Evolutionary conservation across 2,888 invertebrate species (phyloP), one percentile per base, ranked within the genome.

Genomic region (Venustoraphidia nigricollis): DNA sequence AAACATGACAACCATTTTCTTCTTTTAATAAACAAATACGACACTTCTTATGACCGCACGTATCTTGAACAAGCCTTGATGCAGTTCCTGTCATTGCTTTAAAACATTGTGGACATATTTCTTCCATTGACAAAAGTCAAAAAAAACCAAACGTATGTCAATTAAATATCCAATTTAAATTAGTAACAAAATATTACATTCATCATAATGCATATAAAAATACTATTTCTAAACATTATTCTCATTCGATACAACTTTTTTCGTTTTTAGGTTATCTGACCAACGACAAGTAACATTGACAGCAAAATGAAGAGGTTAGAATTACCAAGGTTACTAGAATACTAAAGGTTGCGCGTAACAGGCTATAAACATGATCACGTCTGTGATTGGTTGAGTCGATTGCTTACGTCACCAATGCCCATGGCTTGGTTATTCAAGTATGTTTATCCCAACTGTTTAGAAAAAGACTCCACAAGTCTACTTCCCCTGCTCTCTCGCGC

Each of bases 11-110:
- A 10, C 78, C 77, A 37, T 71, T 65, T 54, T 76, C 80, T 60
- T 86, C 85, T 14, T 71, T 67, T 36, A 85, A 60, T 41, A 86
- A 67, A 60, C 86, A 86, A 53, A 75, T 66, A 56, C 85, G 77
- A 63, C 85, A 86, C 65, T 86, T 86, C 48, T 71, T 71, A 62
- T 86, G 85, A 3, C 85, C 86, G 63, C 86, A 86, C 44, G 71
- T 72, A 61, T 86, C 86, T 45, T 77, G 79, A 11, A 86, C 77
- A 47, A 85, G 65, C 47, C 85, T 70, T 57, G 77, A 77, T 50
- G 70, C 65, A 8, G 77, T 74, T 41, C 66, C 63, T 56, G 76
- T 74, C 37, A 75, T 68, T 48, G 66, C 58, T 56, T 72, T 72
- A 49, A 71, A 68, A 59, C 82, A 82, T 61, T 76, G 77, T 38